Percentiles rank a stretch among this genome's conserved stretches.
These are phyloP conservation scores for Pseudomugil gertrudae DNA, from an alignment of 2,797 vertebrate genomes.

Conservation along the genomic window DNA sequence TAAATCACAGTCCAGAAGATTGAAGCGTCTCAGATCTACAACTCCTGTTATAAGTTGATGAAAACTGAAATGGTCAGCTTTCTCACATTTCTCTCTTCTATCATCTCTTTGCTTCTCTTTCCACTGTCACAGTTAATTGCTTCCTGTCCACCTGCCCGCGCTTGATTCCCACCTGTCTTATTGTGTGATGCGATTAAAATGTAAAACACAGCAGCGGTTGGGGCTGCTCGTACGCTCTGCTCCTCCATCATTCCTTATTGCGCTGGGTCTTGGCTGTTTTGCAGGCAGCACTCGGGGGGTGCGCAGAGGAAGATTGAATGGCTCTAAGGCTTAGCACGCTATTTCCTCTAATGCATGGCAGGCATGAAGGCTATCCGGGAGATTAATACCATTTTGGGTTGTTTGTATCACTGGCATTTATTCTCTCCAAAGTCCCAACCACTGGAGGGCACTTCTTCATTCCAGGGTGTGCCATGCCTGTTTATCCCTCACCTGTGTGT, in stretches of 20 bases:
- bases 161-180: slow-evolving; percentile 70
- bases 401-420: slow-evolving; percentile 80
- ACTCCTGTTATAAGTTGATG: slow-evolving; percentile 22
- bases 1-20: slow-evolving; percentile 31
- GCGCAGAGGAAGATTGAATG: slow-evolving; percentile 69
- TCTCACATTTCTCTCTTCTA: slow-evolving; percentile 3
- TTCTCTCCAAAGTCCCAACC: slow-evolving; percentile 73
- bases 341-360: slow-evolving; percentile 76
- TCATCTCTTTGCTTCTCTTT: slow-evolving; percentile 10
- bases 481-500: slow-evolving; percentile 59
- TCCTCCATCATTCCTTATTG: slow-evolving; percentile 79
- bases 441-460: slow-evolving; percentile 69
- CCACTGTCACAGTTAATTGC: slow-evolving; percentile 63
- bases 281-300: slow-evolving; percentile 64
- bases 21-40: slow-evolving; percentile 19
- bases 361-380: slow-evolving; percentile 76
- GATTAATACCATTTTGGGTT: slow-evolving; percentile 78
- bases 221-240: slow-evolving; percentile 35
- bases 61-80: slow-evolving; percentile 23
- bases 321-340: slow-evolving; percentile 68
- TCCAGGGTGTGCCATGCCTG: slow-evolving; percentile 42
- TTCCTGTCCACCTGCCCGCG: slow-evolving; percentile 55
- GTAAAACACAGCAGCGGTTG: slow-evolving; percentile 68
- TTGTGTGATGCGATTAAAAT: slow-evolving; percentile 82
- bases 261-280: slow-evolving; percentile 64